Conservation (phyloP, 2,888 invertebrate species). For the Anorthoa munda region DNA sequence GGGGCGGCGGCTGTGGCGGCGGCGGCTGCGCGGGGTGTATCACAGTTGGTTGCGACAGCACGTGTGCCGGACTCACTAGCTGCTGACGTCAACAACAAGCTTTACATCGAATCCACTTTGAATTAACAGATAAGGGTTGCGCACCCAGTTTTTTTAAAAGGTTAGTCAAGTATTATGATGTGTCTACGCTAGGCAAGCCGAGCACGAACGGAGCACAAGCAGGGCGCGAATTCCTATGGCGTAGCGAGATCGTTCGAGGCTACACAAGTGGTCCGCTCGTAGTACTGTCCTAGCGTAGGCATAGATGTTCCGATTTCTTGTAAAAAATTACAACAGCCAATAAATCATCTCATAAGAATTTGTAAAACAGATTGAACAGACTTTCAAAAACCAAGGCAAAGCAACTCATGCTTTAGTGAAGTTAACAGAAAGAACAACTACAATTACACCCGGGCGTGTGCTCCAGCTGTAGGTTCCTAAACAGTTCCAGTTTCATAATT, state of each 20-base stretch:
- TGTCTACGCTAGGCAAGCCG: background rate
- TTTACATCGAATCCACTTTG: constrained; percentile 20
- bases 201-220: background rate
- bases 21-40: constrained; percentile 89
- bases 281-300: background rate
- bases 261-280: background rate
- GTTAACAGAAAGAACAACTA: constrained; percentile 1
- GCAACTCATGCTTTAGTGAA: constrained; percentile 40
- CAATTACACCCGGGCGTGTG: background rate
- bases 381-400: constrained; percentile 12
- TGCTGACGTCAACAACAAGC: constrained; percentile 68
- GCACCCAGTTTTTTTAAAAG: constrained; percentile 3
- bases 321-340: background rate
- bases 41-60: constrained; percentile 87
- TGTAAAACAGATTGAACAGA: background rate
- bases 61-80: constrained; percentile 87
- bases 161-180: background rate
- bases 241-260: background rate
- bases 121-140: background rate
- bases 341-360: constrained; percentile 6
- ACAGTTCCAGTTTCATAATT: constrained; percentile 8
- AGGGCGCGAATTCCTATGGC: background rate
- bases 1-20: constrained; percentile 88
- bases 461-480: background rate
- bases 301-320: constrained; percentile 1